Base-by-base conservation (phyloP, 1,140 invertebrate species). In the Danaus melanippus region DNA sequence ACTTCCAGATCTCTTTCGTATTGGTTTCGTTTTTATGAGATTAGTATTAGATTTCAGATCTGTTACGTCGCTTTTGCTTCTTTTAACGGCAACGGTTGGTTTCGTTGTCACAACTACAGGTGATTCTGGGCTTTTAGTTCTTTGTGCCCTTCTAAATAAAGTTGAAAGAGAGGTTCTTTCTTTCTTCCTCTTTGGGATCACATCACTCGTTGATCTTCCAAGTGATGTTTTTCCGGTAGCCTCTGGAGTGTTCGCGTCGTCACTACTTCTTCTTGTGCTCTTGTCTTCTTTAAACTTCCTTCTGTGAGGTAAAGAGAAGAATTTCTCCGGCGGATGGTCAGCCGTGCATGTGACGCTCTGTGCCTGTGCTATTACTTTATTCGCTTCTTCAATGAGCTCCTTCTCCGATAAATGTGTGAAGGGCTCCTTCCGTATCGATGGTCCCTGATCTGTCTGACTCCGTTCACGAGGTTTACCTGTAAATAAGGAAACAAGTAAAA, bases 41-140 rank as follows among this genome's bases (percentile, higher is more conserved):
- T 70, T 87, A 64, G 89, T 88, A 65, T 71, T 90, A 42, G 71
- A 87, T 73, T 88, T 89, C 48, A 88, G 72, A 74, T 89, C 78
- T n/a, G 89, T 88, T 11, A 91, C 92, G 89, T 93, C 92, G 88
- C 92, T 93, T 56, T 89, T 90, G 56, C 92, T 93, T 49, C 92
- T 86, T 68, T 90, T 81, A 63, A 90, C 79, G 76, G 77, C 58
- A 12, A 76, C 74, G 9, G 67, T 58, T 11, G 82, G 82, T 58
- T 82, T 87, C 15, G 79, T 74, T 64, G 74, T 69, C 48, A 88
- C 58, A 67, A 84, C 73, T 53, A 89, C 74, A 63, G 87, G 70
- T 44, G 60, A 53, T 71, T 81, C 76, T 46, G 76, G 63, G 53
- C 64, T 78, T 58, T 76, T 84, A 17, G 69, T 80, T 62, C 75